phyloP scores from a whole-genome alignment of 2,888 invertebrate genomes.

The Helleia helle region DNA sequence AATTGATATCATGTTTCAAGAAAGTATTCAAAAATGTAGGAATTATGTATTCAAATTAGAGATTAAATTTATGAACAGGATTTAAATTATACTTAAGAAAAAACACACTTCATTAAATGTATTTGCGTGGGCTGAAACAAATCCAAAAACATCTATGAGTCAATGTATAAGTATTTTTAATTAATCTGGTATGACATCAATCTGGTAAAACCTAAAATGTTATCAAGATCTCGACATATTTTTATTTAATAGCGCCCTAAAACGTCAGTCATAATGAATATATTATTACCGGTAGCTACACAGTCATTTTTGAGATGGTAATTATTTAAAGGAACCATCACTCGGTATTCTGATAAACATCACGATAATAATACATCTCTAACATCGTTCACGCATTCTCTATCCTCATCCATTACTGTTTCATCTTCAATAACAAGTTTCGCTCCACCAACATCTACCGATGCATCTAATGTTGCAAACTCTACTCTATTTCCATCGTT shows the following conservation, averaged over 20 bases:
- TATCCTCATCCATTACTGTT: slow-evolving; percentile 71
- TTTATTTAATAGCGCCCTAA: slow-evolving; percentile 65
- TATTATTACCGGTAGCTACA: slow-evolving; percentile 69
- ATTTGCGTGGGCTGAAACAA: slow-evolving; percentile 21
- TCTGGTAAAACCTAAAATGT: slow-evolving; percentile 32
- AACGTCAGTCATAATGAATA: slow-evolving; percentile 69
- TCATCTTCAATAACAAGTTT: slow-evolving; percentile 70
- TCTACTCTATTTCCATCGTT: slow-evolving; percentile 33
- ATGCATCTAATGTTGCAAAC: slow-evolving; percentile 25
- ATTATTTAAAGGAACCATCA: slow-evolving; percentile 69
- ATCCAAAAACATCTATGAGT: slow-evolving; percentile 36
- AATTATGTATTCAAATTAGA: no score
- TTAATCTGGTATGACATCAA: slow-evolving; percentile 42
- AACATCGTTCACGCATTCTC: slow-evolving; percentile 71
- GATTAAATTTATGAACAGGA: no score
- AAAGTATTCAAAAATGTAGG: no score
- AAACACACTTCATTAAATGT: no score
- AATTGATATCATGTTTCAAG: no score
- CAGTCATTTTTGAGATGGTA: slow-evolving; percentile 65
- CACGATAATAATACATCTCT: slow-evolving; percentile 69
- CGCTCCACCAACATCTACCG: slow-evolving; percentile 41
- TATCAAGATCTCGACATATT: slow-evolving; percentile 43
- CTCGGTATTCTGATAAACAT: slow-evolving; percentile 67
- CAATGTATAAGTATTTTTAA: slow-evolving; percentile 40
- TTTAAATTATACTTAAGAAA: no score